Conservation (phyloP, 2,113 vertebrate species). For the Drymodes brunneopygia region DNA sequence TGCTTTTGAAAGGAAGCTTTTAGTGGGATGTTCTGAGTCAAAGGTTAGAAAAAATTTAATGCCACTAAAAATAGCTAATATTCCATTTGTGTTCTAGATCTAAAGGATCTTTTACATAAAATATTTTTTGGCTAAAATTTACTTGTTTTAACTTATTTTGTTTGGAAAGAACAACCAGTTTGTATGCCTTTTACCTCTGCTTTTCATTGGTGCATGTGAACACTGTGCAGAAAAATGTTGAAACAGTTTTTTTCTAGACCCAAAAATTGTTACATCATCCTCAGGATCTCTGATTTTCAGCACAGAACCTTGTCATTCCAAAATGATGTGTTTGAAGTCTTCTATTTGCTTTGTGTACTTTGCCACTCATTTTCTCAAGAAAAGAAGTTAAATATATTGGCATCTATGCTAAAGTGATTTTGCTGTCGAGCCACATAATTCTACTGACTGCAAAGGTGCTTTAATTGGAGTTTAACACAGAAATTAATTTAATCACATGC, state of each 20-base stretch:
- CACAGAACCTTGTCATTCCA: not conserved
- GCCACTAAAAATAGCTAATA: constrained; percentile 72
- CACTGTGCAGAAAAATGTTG: not conserved
- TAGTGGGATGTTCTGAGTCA: constrained; percentile 70
- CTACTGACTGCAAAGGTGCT: not conserved
- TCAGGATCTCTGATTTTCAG: not conserved
- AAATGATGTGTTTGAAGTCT: not conserved
- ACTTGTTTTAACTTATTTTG: not conserved
- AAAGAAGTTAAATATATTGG: not conserved
- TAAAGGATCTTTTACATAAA: constrained; percentile 37
- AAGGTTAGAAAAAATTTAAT: constrained; percentile 74
- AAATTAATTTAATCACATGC: not conserved
- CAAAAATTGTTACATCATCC: not conserved
- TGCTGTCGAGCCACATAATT: not conserved
- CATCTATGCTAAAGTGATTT: not conserved
- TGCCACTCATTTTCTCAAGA: not conserved
- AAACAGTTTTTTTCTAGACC: not conserved
- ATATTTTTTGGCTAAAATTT: not conserved
- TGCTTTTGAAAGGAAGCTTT: constrained; percentile 71
- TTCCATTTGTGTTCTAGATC: constrained; percentile 59
- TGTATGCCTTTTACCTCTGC: not conserved
- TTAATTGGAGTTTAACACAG: not conserved
- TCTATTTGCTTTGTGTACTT: not conserved
- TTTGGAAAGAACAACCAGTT: not conserved
- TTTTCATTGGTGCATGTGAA: not conserved